A percentile compares a stretch with the other conserved stretches of the same genome.
Conservation (phyloP, 2,888 invertebrate species). For the Raillietiella orientalis region DNA sequence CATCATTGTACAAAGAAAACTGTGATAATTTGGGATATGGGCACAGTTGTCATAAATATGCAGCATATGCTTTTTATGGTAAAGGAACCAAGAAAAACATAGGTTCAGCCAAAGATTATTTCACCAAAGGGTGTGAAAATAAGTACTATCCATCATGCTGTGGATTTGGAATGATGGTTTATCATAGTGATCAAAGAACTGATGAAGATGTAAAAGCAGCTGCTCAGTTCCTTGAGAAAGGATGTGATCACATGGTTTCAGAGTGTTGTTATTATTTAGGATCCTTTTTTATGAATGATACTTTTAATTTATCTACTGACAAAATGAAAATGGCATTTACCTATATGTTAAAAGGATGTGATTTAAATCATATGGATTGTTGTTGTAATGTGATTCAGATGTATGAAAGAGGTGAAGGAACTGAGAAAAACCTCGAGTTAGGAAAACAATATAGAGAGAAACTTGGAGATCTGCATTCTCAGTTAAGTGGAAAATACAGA, state of each 20-base stretch:
- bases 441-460: slow-evolving; percentile 34
- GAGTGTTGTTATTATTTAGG: too few species aligned
- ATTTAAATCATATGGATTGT: slow-evolving; percentile 46
- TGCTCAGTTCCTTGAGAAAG: slow-evolving; percentile 17
- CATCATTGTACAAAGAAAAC: slow-evolving; percentile 43
- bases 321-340: slow-evolving; percentile 44
- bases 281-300: too few species aligned
- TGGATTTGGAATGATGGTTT: too few species aligned
- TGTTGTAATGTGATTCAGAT: slow-evolving; percentile 70
- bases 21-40: slow-evolving; percentile 54
- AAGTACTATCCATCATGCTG: too few species aligned
- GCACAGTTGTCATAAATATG: slow-evolving; percentile 64
- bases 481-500: slow-evolving; percentile 14
- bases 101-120: slow-evolving; percentile 27
- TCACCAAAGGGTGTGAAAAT: slow-evolving; percentile 48
- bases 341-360: slow-evolving; percentile 43
- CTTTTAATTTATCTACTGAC: too few species aligned
- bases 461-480: slow-evolving; percentile 33
- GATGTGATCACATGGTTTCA: slow-evolving; percentile 7
- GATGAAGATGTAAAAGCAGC: slow-evolving; percentile 12
- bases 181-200: too few species aligned
- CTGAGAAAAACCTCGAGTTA: slow-evolving; percentile 29
- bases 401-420: slow-evolving; percentile 44
- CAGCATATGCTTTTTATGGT: slow-evolving; percentile 19
- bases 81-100: slow-evolving; percentile 23